phyloP scores from a whole-genome alignment of 2,888 invertebrate species.

The Spisula solida region DNA sequence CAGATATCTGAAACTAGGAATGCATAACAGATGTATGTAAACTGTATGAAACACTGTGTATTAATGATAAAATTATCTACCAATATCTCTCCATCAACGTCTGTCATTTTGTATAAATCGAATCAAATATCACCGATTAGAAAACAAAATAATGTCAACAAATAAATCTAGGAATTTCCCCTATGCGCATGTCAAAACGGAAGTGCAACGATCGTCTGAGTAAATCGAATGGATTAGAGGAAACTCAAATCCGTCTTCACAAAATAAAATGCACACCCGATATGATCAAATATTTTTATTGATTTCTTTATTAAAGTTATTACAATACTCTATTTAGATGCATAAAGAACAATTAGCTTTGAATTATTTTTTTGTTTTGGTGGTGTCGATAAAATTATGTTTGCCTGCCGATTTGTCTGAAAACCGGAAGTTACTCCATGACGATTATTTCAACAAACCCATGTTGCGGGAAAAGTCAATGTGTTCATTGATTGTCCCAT shows the following conservation, averaged over 20 bases:
- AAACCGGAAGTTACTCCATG: conserved; percentile 75
- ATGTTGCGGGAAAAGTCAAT: conserved; percentile 69
- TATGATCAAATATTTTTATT: neutral
- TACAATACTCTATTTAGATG: neutral
- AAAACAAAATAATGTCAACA: conserved; percentile 31
- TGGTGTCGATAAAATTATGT: neutral
- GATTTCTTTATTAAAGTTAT: neutral
- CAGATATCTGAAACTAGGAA: too few relatives aligned
- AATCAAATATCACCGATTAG: neutral
- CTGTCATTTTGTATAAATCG: conserved; percentile 77
- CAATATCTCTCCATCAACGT: conserved; percentile 83
- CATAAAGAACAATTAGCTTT: neutral
- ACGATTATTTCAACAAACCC: conserved; percentile 79
- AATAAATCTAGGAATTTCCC: conserved; percentile 33
- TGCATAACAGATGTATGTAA: too few relatives aligned
- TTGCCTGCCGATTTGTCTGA: conserved; percentile 26
- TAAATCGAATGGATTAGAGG: conserved; percentile 31
- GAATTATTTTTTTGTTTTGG: neutral
- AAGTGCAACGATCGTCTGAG: neutral
- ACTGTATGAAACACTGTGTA: neutral
- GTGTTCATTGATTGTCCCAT: conserved; percentile 21
- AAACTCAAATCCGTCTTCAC: neutral
- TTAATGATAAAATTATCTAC: conserved; percentile 68
- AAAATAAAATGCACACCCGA: neutral
- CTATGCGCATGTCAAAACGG: conserved; percentile 40